Evolutionary conservation across 2,113 vertebrate genomes (phyloP).

Genomic region (Seriola dumerili): DNA sequence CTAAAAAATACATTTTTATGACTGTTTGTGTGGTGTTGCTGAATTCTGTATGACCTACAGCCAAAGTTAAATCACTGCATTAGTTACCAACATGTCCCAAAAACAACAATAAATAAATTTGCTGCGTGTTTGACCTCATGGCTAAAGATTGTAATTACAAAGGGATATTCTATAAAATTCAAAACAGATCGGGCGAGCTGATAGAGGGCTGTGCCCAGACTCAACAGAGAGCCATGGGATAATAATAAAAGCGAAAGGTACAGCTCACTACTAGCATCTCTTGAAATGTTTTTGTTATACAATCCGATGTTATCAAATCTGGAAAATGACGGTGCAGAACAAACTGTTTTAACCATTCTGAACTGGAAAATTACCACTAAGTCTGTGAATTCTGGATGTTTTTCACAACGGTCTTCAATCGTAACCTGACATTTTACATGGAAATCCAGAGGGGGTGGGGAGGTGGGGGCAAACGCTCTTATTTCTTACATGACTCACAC

Average conservation of each 20-base stretch:
- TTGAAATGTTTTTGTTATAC: constrained; percentile 6
- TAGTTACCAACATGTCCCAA: constrained; percentile 33
- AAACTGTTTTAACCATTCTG: constrained; percentile 22
- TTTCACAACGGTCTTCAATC: constrained; percentile 28
- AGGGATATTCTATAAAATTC: neutral
- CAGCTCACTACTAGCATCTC: neutral
- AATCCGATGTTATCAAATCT: constrained; percentile 19
- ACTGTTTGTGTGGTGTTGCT: neutral
- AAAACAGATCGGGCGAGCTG: neutral
- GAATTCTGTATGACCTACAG: constrained; percentile 3
- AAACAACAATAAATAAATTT: constrained; percentile 1
- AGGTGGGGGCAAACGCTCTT: constrained; percentile 5
- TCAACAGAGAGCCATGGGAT: constrained; percentile 2
- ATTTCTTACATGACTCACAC: constrained; percentile 48
- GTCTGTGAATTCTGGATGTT: constrained; percentile 35
- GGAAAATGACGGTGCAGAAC: constrained; percentile 21
- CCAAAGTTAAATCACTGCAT: constrained; percentile 26
- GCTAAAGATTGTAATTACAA: neutral
- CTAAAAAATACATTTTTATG: neutral
- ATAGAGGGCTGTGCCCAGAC: neutral
- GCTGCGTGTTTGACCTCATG: neutral
- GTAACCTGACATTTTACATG: constrained; percentile 47
- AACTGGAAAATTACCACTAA: constrained; percentile 37
- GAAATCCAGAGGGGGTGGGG: constrained; percentile 24
- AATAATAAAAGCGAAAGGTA: neutral